A percentile compares a stretch with the other conserved stretches of the same genome.
Conservation (phyloP, 2,113 vertebrate species). For the Charadrius vociferus region DNA sequence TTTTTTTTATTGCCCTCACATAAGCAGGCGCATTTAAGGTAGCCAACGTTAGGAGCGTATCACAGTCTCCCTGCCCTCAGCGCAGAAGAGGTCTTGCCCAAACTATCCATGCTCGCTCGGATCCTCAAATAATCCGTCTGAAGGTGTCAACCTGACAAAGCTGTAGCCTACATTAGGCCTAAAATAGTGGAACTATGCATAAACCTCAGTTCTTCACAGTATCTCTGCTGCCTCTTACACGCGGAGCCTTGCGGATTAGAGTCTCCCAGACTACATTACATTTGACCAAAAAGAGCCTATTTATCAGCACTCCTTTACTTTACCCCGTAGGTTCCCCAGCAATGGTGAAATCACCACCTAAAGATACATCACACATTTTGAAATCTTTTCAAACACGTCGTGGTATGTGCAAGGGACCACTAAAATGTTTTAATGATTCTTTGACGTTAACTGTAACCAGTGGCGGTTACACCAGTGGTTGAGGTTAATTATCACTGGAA, state of each 20-base stretch:
- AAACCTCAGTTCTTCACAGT: background rate
- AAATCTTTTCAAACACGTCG: background rate
- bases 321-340: background rate
- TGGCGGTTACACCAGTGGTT: background rate
- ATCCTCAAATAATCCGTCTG: background rate
- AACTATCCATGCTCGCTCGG: fast-evolving
- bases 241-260: background rate
- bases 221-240: background rate
- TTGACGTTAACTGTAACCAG: background rate
- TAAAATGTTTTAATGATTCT: background rate
- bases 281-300: background rate
- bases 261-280: background rate
- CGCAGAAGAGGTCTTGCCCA: background rate
- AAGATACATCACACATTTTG: background rate
- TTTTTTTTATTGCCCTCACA: background rate
- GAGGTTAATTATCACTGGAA: background rate
- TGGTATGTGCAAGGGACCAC: background rate
- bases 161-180: background rate
- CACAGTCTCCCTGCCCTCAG: background rate
- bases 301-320: background rate
- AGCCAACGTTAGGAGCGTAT: fast-evolving
- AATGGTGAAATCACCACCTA: background rate
- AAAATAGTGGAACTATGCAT: background rate
- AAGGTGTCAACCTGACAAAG: background rate
- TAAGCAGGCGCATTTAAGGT: background rate